Evolutionary conservation across 2,888 invertebrate species (phyloP).

Genomic region (Cheilosia scutellata): DNA sequence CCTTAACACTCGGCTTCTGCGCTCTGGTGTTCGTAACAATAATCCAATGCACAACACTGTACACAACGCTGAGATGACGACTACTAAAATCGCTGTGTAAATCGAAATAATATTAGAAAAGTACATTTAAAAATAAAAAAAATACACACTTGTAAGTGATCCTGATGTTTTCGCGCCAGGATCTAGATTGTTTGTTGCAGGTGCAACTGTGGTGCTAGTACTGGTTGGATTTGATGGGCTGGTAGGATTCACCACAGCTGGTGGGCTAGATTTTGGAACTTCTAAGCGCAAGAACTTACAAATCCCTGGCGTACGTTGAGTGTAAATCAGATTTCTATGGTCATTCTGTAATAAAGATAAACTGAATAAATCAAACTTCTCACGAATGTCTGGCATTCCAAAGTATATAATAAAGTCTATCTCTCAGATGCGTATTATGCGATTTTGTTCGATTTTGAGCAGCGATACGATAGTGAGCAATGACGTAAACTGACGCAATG

Average conservation of each 20-base stretch:
- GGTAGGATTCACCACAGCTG: not conserved
- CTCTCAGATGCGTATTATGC: too few species aligned
- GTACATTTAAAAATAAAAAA: not conserved
- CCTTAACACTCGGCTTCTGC: slow-evolving; percentile 79
- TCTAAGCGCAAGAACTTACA: slow-evolving; percentile 81
- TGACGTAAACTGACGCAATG: too few species aligned
- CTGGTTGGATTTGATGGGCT: too few species aligned
- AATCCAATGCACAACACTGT: slow-evolving; percentile 80
- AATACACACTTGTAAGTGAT: too few species aligned
- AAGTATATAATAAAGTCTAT: too few species aligned
- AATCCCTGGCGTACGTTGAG: slow-evolving; percentile 82
- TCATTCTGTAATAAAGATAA: slow-evolving; percentile 77
- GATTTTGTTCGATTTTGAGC: too few species aligned
- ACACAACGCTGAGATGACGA: slow-evolving; percentile 78
- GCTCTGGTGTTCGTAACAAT: slow-evolving; percentile 81
- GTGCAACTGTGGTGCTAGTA: too few species aligned
- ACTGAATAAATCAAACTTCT: too few species aligned
- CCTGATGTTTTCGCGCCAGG: too few species aligned
- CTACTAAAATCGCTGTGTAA: slow-evolving; percentile 39
- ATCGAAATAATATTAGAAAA: slow-evolving; percentile 23
- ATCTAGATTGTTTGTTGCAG: too few species aligned
- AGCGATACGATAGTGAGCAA: too few species aligned
- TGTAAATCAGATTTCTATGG: slow-evolving; percentile 81
- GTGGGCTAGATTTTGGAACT: slow-evolving; percentile 46
- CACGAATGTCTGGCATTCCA: too few species aligned